phyloP scores from a whole-genome alignment of 2,113 vertebrate genomes.

The Panthera tigris region DNA sequence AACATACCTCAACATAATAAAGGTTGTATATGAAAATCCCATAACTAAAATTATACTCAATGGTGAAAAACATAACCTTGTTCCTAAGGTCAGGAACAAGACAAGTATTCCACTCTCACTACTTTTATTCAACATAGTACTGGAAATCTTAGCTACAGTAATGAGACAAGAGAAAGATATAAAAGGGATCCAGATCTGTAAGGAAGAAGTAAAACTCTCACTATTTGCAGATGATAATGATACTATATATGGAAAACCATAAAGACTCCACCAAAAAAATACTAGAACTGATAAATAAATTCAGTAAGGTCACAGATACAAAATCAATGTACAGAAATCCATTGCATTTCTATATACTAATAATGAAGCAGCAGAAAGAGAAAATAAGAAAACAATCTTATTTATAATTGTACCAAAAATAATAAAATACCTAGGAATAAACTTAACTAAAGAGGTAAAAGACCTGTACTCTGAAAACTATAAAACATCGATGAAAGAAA shows the following conservation, averaged over 20 bases:
- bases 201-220: not conserved
- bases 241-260: not conserved
- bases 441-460: not conserved
- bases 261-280: not conserved
- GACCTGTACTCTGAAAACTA: not conserved
- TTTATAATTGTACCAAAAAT: not conserved
- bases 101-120: not conserved
- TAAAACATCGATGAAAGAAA: not conserved
- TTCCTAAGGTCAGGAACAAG: not conserved
- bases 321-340: not conserved
- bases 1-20: not conserved
- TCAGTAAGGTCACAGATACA: not conserved
- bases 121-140: not conserved
- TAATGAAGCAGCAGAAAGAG: not conserved
- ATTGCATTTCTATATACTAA: not conserved
- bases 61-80: not conserved
- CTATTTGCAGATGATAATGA: not conserved
- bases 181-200: not conserved
- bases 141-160: not conserved
- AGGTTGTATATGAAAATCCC: not conserved
- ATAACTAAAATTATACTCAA: not conserved
- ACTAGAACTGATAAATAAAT: not conserved
- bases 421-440: not conserved
- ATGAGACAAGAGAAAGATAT: not conserved
- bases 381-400: not conserved